Percentiles rank a stretch among this genome's conserved stretches.
Conservation (phyloP, 2,888 invertebrate genomes). For the Melolontha melolontha region DNA sequence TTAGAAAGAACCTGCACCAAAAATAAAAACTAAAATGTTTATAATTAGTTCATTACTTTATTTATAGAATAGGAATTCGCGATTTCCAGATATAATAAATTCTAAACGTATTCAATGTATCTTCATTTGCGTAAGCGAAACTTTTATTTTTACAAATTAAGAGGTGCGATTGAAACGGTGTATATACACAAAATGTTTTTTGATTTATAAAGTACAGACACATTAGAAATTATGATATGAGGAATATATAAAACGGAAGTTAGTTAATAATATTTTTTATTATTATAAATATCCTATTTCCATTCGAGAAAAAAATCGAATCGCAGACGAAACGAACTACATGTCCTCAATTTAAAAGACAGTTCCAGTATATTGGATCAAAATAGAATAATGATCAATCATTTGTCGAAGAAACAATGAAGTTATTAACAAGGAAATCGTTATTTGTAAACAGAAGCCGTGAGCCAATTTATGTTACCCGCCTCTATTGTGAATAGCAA, state of each 20-base stretch:
- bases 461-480: slow-evolving; percentile 5
- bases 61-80: too few species aligned
- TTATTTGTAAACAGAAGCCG: slow-evolving; percentile 13
- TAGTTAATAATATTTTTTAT: neutral
- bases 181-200: neutral
- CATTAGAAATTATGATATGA: neutral
- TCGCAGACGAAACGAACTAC: neutral
- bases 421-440: slow-evolving; percentile 20
- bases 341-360: slow-evolving; percentile 2
- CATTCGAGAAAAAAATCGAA: neutral
- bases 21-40: too few species aligned
- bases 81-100: neutral
- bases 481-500: neutral
- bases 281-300: neutral
- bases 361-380: neutral
- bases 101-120: neutral
- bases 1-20: too few species aligned
- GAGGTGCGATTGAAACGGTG: neutral
- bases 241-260: too few species aligned
- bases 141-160: neutral
- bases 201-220: too few species aligned
- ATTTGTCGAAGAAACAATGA: slow-evolving; percentile 13
- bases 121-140: neutral
- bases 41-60: too few species aligned
- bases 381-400: slow-evolving; percentile 16